A percentile compares a stretch with the other conserved stretches of the same genome.
Conservation (phyloP, 1,140 invertebrate genomes). For the Lepidurus arcticus region DNA sequence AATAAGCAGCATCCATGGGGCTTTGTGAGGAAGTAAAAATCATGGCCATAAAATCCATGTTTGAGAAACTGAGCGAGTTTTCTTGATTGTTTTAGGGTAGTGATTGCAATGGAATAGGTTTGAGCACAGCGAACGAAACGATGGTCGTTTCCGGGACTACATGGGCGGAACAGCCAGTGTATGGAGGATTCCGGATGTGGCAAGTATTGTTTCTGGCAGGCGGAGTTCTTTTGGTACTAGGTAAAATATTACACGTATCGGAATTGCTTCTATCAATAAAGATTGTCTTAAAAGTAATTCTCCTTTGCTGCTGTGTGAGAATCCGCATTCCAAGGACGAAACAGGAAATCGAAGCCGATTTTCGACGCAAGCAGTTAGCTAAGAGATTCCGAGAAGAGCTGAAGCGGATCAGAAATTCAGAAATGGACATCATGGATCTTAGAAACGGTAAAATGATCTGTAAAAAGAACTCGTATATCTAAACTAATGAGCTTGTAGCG, state of each 20-base stretch:
- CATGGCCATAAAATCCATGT: background rate
- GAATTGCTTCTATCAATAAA: conserved; percentile 22
- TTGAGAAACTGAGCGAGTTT: background rate
- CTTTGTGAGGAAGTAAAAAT: background rate
- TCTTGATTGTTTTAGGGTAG: background rate
- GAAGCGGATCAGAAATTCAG: conserved; percentile 70
- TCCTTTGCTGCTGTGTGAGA: conserved; percentile 76
- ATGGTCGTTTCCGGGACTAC: conserved; percentile 19
- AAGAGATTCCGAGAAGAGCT: conserved; percentile 72
- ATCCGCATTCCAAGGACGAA: conserved; percentile 84
- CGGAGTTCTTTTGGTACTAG: conserved; percentile 35
- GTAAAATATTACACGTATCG: conserved; percentile 7
- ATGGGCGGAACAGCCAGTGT: conserved; percentile 44
- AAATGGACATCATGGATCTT: conserved; percentile 62
- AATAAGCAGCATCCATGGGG: conserved; percentile 13
- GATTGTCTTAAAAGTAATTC: conserved; percentile 53
- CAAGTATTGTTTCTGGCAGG: conserved; percentile 44
- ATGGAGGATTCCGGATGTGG: conserved; percentile 45
- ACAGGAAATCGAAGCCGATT: conserved; percentile 88
- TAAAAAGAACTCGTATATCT: conserved; percentile 33
- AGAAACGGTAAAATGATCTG: conserved; percentile 58
- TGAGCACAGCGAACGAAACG: background rate
- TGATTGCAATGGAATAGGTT: background rate
- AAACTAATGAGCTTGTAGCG: conserved; percentile 41
- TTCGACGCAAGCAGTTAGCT: conserved; percentile 72